A percentile compares a stretch with the other conserved stretches of the same genome.
Conservation (phyloP, 2,888 invertebrate species). For the Cosmorhoe ocellata region DNA sequence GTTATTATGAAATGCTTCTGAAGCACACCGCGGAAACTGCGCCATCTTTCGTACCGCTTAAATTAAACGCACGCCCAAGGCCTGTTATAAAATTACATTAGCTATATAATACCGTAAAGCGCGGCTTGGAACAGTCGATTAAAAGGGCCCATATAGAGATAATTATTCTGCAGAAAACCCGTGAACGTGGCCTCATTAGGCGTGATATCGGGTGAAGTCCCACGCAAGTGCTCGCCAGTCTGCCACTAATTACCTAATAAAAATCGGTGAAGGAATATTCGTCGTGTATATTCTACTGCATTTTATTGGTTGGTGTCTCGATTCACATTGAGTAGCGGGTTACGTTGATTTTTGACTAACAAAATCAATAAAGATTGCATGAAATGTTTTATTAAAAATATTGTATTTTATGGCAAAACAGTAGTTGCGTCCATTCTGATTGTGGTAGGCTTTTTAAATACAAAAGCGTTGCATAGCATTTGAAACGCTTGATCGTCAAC, state of each 20-base stretch:
- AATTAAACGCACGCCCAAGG: constrained; percentile 57
- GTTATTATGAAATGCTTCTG: constrained; percentile 20
- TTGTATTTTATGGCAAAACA: too few relatives aligned
- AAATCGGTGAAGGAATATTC: constrained; percentile 11
- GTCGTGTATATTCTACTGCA: constrained; percentile 1
- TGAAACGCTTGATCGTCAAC: constrained; percentile 29
- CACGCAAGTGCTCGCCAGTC: constrained; percentile 9
- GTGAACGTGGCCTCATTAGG: constrained; percentile 38
- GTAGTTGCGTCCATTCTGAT: constrained; percentile 7
- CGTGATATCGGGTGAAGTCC: constrained; percentile 33
- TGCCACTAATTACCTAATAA: constrained; percentile 23
- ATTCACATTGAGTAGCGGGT: too few relatives aligned
- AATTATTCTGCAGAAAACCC: constrained; percentile 56
- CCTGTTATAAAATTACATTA: constrained; percentile 61
- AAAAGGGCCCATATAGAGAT: constrained; percentile 60
- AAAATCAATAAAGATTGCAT: background rate
- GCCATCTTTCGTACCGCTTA: constrained; percentile 42
- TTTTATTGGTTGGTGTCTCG: background rate
- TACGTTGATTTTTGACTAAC: background rate
- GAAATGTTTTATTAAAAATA: too few relatives aligned
- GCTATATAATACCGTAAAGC: constrained; percentile 55
- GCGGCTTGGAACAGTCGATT: constrained; percentile 57
- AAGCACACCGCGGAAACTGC: constrained; percentile 22
- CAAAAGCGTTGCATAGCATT: constrained; percentile 30
- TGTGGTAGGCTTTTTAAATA: constrained; percentile 22